Base-by-base conservation (phyloP, 2,797 vertebrate species). In the Cyprinodon diabolis region DNA sequence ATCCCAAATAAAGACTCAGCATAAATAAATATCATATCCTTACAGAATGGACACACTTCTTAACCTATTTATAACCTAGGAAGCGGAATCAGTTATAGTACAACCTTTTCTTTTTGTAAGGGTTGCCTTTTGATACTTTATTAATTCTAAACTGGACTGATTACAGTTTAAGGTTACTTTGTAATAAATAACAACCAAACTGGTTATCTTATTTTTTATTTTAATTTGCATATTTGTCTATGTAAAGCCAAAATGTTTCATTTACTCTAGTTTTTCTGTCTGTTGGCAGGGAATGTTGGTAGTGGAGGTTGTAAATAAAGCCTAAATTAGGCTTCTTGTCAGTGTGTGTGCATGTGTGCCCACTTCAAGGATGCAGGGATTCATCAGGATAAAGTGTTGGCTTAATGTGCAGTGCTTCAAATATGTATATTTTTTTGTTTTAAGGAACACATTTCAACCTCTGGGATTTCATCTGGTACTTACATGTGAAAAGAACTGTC, bases 1-100 rank as follows among this genome's bases (percentile, higher is more conserved):
- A 99, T 82, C 97, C 97, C 69, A 99, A 99, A 95, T 99, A 96
- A 95, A 83, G 82, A 90, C 57, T 74, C 54, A 17, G 43, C 68
- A 49, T 84, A 76, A 87, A 86, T 87, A 77, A 72, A 86, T 76
- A 75, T 72, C 57, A 75, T 81, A 78, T 49, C 84, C 86, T 85
- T 84, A 89, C 73, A 86, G 86, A 87, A 92, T 70, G 91, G 91
- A 95, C 91, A 82, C 82, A 85, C 86, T 93, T 89, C 86, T 87
- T 90, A 90, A 90, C 88, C 91, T 95, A 94, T 95, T 95, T 95
- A 95, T 95, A 95, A 87, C 87, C 91, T 88, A 89, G 85, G 78
- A 86, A 93, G 93, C 84, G 90, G 92, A 93, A 85, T 90, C 89
- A 83, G 88, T 85, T 85, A 85, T 74, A 89, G 83, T 85, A 89